Evolutionary conservation across 2,113 vertebrate species (phyloP).

Genomic region (Actenoides hombroni): DNA sequence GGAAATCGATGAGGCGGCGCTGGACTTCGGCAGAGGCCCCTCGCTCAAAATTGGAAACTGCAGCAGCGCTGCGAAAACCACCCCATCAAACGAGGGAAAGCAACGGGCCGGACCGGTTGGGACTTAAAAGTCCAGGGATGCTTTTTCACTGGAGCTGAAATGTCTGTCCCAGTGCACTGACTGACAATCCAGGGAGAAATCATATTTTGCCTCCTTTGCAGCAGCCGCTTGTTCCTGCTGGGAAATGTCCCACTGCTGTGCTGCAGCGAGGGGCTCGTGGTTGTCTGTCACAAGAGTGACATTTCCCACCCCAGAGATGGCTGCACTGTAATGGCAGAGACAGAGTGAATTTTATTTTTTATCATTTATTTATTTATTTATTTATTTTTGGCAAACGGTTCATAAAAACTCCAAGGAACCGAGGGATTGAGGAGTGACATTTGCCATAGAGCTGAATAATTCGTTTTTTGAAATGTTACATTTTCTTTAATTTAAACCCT

Average conservation of each 20-base stretch:
- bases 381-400: not conserved
- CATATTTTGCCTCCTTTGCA: not conserved
- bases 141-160: not conserved
- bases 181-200: not conserved
- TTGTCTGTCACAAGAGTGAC: not conserved
- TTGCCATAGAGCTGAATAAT: not conserved
- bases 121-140: not conserved
- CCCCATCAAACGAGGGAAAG: not conserved
- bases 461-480: conserved; percentile 10
- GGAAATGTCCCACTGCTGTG: not conserved
- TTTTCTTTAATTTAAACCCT: conserved; percentile 28
- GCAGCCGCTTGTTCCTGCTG: not conserved
- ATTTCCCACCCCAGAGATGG: not conserved
- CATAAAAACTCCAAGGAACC: not conserved
- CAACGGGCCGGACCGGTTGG: not conserved
- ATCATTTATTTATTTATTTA: not conserved
- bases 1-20: not conserved
- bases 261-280: not conserved
- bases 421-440: not conserved
- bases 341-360: no score
- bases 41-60: not conserved
- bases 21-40: not conserved
- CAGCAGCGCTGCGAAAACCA: not conserved
- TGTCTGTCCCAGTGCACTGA: not conserved
- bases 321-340: not conserved